A percentile compares a stretch with the other conserved stretches of the same genome.
Conservation (phyloP, 2,797 vertebrate species). For the Jordanella pulchra region DNA sequence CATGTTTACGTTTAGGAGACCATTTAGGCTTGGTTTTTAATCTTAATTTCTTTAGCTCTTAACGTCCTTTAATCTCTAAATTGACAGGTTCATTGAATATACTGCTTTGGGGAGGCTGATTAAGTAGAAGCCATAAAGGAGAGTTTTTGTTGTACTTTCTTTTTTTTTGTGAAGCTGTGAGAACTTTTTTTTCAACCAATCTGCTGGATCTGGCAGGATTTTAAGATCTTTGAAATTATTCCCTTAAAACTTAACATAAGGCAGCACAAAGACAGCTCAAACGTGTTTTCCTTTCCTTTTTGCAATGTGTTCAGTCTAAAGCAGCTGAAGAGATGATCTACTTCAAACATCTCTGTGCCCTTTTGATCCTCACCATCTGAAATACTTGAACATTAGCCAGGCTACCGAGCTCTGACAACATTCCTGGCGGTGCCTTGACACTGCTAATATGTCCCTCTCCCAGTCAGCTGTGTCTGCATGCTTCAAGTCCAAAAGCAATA, state of each 20-base stretch:
- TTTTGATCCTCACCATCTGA: background rate
- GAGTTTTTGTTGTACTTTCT: background rate
- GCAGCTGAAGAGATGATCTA: background rate
- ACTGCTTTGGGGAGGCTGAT: background rate
- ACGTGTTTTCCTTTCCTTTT: background rate
- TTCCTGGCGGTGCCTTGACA: too few species aligned
- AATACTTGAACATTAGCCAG: background rate
- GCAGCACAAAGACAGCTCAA: background rate
- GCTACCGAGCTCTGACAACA: background rate
- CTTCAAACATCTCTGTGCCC: background rate
- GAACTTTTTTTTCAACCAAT: background rate
- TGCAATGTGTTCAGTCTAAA: background rate
- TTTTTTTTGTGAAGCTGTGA: background rate
- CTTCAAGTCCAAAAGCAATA: too few species aligned
- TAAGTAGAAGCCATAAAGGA: background rate
- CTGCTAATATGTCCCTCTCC: too few species aligned
- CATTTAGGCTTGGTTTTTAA: too few species aligned
- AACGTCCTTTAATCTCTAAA: too few species aligned
- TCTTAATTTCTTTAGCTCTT: too few species aligned
- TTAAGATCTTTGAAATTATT: background rate
- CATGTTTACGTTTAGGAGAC: too few species aligned
- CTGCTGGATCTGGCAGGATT: background rate
- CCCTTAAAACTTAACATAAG: background rate
- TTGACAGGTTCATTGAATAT: background rate
- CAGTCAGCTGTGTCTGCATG: too few species aligned